Evolutionary conservation across 1,140 invertebrate species (phyloP).

Genomic region (Drosophila lacteicornis): DNA sequence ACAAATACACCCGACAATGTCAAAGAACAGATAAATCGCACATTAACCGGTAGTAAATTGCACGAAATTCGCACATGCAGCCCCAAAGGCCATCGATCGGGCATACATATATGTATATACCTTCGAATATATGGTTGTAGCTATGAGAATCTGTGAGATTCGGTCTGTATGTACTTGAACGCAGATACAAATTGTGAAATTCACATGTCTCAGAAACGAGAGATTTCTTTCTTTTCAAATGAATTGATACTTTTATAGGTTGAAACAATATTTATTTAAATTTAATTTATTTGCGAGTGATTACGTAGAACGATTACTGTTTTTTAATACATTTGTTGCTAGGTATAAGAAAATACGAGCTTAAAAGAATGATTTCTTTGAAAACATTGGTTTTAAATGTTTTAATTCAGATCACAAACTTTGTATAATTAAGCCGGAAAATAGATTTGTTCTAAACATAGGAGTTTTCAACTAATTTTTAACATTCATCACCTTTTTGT

Average conservation of each 20-base stretch:
- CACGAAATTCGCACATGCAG: conserved; percentile 34
- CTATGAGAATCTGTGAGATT: not conserved
- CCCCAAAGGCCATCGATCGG: conserved; percentile 33
- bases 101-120: not conserved
- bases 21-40: conserved; percentile 74
- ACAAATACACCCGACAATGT: conserved; percentile 42
- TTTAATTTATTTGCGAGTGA: not conserved
- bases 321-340: not conserved
- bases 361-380: no score
- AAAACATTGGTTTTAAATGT: no score
- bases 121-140: not conserved
- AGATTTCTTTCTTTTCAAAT: conserved; percentile 3
- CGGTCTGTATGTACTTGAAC: not conserved
- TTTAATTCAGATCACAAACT: no score
- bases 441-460: no score
- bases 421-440: no score
- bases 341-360: not conserved
- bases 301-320: conserved; percentile 11
- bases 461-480: not conserved
- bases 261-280: conserved; percentile 11
- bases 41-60: conserved; percentile 68
- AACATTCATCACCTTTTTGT: not conserved
- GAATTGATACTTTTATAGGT: not conserved
- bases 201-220: conserved; percentile 19
- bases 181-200: conserved; percentile 3